Evolutionary conservation across 1,140 invertebrate genomes (phyloP), one percentile per base, ranked within the genome.

Genomic region (Drosophila grimshawi): DNA sequence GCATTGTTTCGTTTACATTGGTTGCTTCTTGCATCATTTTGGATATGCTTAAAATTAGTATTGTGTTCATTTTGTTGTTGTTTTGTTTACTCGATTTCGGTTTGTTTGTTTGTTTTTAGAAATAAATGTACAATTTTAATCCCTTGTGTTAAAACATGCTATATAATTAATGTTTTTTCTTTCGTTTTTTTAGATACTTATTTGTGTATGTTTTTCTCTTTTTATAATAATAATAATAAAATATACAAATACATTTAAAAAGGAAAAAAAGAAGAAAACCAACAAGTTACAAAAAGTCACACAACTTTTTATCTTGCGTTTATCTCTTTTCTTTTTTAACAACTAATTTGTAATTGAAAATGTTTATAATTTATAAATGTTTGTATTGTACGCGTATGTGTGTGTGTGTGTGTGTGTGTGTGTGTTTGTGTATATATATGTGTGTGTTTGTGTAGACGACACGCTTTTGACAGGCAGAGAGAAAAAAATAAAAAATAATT

Each of bases 81-180:
- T 49, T 37, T 75, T 48, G 5, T 33, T 33, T 33, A 33, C 3
- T 33, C 33, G 33, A 33, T 33, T 4, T 33, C 46, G 41, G 39
- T 61, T 63, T 41, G 59, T 71, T 64, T 62, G 35, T 65, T 67
- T 68, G 45, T 51, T 30, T 79, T 4, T 53, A 72, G 77, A 88
- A 83, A 70, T 82, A 80, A 88, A 64, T 69, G 72, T 78, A 75
- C 71, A 80, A 89, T 80, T 89, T 68, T 67, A 88, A 88, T 88
- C 83, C 83, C 83, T 88, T 88, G 83, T 86, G 82, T 88, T 83
- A 78, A 80, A 88, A 88, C 82, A 67, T 74, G 51, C 51, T 74
- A 62, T 43, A 63, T 60, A 62, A 69, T 67, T 59, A 67, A 72
- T 67, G 27, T 46, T 59, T 30, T 57, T 51, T 55, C 29, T 37